Base-by-base conservation (phyloP, 1,140 invertebrate species). In the Caenorhabditis latens region DNA sequence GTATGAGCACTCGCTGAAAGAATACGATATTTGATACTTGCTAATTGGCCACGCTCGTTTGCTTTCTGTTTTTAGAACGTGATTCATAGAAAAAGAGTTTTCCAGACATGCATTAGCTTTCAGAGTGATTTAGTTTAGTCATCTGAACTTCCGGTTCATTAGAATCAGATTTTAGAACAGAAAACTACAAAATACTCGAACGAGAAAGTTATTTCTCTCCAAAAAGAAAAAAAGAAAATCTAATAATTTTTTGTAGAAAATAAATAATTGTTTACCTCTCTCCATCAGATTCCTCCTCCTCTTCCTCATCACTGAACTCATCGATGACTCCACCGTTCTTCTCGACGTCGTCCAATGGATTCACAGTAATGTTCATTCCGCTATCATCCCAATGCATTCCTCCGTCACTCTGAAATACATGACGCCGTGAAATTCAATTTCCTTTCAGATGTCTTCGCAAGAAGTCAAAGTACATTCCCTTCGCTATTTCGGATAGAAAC, bases 361-460 rank as follows among this genome's bases (percentile, higher is more conserved):
- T 92, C 32, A 93, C 91, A 43, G 92, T 92, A 50, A 92, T 92
- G 83, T 93, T 92, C 88, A 92, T 91, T n/a, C 91, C 92, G 67
- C 87, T 89, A 83, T 93, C 92, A 83, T 92, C 92, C 92, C 92
- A 92, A 87, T 92, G 92, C 92, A 92, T 92, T 40, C 90, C 90
- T 14, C 84, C 82, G 61, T 90, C 90, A 24, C 89, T 84, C 85
- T 85, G 89, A 87, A 89, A 87, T 48, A 57, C 21, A 84, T 24
- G n/a, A 53, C 13, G 65, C 67, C 53, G 46, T 82, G 14, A 55
- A 21, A 84, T 84, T 84, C 43, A 42, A 84, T 58, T 84, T 84
- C 53, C 82, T 42, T 9, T 2, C 43, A 32, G 32, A 32, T 13
- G 32, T 19, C 21, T 2, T n/a, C 53, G 43, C 32, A 58, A 84